Evolutionary conservation across 1,140 invertebrate species (phyloP).

Genomic region (Bombus waltoni): DNA sequence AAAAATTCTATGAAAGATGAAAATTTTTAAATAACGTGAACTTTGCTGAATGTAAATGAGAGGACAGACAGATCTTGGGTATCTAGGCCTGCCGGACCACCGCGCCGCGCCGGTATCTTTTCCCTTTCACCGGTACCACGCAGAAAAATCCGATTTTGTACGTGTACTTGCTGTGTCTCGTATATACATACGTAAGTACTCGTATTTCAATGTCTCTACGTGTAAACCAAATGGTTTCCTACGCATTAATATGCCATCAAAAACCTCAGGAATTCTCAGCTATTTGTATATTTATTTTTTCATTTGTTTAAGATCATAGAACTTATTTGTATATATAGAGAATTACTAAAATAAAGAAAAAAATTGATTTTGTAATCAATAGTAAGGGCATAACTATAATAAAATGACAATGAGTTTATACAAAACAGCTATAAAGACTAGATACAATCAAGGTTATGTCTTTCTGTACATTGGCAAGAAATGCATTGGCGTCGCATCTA

Average conservation of each 20-base stretch:
- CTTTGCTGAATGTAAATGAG: constrained; percentile 29
- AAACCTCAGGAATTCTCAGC: not conserved
- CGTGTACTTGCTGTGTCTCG: not conserved
- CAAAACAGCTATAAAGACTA: not conserved
- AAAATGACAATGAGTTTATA: not conserved
- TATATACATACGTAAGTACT: not conserved
- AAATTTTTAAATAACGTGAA: not conserved
- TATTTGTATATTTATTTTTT: not conserved
- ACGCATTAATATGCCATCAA: not conserved
- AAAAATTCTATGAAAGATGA: not conserved
- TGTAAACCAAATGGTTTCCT: not conserved
- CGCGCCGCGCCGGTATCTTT: constrained; percentile 53
- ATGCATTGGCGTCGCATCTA: not conserved
- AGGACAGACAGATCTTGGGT: constrained; percentile 51
- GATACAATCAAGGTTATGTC: not conserved
- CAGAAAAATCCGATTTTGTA: constrained; percentile 66
- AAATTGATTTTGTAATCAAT: no score
- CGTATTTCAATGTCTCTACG: not conserved
- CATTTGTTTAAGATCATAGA: not conserved
- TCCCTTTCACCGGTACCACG: constrained; percentile 71
- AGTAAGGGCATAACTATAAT: not conserved
- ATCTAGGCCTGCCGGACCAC: constrained; percentile 63
- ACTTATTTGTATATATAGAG: not conserved
- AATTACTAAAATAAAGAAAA: no score
- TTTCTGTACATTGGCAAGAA: not conserved